Evolutionary conservation across 1,140 invertebrate genomes (phyloP), one percentile per base, ranked within the genome.

Genomic region (Orussus abietinus): DNA sequence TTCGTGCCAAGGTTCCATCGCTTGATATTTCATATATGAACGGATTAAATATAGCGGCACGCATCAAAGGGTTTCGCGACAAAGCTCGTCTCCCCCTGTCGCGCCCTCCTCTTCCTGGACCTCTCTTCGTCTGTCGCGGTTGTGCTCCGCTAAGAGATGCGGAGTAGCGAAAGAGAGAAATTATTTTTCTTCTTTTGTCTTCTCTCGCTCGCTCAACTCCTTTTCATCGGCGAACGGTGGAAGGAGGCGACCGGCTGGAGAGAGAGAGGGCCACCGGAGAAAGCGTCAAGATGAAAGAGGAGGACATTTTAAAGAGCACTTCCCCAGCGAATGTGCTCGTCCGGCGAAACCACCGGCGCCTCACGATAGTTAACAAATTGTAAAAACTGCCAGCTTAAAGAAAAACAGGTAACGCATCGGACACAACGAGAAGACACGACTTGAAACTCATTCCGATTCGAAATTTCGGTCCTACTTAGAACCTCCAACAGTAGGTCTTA

Each of bases 11-110:
- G 31, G 13, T 33, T 5, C 21, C 36, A 32, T 34, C 21, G 45
- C 41, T 49, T 52, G 47, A 57, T 60, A 55, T 60, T 55, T 56
- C 47, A 42, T 45, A 51, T 54, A 53, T 41, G 42, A 49, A 39
- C 46, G 37, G 52, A 59, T 59, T 59, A 59, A 57, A 55, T 44
- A 49, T 43, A 38, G 47, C 50, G 52, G 44, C 50, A 43, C 37
- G 46, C 46, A 51, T 59, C 54, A 55, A 59, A 57, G 50, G 48
- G 38, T 44, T n/a, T 45, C 34, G 39, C 42, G 52, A 59, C 53
- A 55, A 59, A 55, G 45, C 49, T 20, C 1, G 5, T 36, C 21
- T 36, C 9, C 37, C 36, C 44, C 28, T 47, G 31, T 47, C 42
- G 22, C 43, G 15, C 45, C 38, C 43, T 57, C 46, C 30, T 44